Conservation (phyloP, 2,113 vertebrate genomes). For the Haemorhous mexicanus region DNA sequence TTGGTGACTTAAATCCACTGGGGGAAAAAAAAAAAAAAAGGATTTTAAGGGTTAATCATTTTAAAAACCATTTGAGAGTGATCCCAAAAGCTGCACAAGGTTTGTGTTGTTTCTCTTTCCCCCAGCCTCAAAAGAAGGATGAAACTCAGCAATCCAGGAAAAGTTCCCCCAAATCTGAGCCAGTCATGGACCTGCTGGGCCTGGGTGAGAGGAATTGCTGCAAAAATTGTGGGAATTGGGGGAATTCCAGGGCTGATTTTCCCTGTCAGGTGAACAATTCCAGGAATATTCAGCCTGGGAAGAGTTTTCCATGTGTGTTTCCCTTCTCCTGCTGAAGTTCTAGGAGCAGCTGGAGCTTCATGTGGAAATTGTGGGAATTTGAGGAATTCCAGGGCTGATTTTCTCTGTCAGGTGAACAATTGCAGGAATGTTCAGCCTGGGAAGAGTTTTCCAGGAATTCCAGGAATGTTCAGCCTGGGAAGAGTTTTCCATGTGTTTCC, state of each 20-base stretch:
- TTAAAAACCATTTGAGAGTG: neutral
- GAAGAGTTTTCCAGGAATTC: no score
- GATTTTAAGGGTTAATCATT: neutral
- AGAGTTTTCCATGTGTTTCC: no score
- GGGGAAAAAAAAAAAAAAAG: no score
- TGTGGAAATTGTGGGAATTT: no score
- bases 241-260: fast-evolving
- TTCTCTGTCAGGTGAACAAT: no score
- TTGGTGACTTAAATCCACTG: neutral
- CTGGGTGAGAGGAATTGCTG: slow-evolving; percentile 78
- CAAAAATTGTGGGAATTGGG: neutral
- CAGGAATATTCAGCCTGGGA: neutral
- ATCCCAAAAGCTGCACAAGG: neutral
- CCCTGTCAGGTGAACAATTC: neutral
- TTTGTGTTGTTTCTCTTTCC: neutral
- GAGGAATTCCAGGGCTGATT: no score
- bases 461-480: no score
- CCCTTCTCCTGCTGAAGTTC: fast-evolving
- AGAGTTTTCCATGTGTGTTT: fast-evolving
- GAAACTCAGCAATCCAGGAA: slow-evolving; percentile 76
- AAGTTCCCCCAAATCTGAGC: slow-evolving; percentile 84
- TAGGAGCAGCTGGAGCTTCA: neutral
- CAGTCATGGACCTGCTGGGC: slow-evolving; percentile 90
- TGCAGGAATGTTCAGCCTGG: no score
- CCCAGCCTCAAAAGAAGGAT: slow-evolving; percentile 82